A percentile compares a stretch with the other conserved stretches of the same genome.
Conservation (phyloP, 1,140 invertebrate genomes). For the Mylabris phalerata region DNA sequence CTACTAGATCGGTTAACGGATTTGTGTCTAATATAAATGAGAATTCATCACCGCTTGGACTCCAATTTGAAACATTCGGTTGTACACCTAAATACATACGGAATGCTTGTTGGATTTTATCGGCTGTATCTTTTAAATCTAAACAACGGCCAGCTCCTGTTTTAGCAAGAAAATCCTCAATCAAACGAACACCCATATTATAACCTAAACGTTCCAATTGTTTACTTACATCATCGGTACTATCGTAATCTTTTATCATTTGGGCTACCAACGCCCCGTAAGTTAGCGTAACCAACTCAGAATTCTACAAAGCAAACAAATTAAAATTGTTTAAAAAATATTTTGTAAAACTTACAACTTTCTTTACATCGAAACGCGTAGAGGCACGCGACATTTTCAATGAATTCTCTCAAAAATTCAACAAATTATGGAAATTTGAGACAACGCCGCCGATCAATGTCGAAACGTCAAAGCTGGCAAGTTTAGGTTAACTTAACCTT, state of each 20-base stretch:
- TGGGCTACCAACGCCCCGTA: conserved; percentile 97
- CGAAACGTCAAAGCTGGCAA: no score
- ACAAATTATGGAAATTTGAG: no score
- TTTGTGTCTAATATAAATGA: conserved; percentile 92
- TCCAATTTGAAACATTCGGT: conserved; percentile 90
- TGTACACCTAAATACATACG: conserved; percentile 89
- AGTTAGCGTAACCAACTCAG: conserved; percentile 93
- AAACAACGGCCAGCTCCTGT: conserved; percentile 85
- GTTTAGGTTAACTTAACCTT: no score
- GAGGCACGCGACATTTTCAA: conserved; percentile 38
- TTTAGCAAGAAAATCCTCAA: conserved; percentile 95
- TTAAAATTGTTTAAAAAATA: neutral
- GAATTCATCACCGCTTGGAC: conserved; percentile 90
- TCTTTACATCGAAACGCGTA: conserved; percentile 43
- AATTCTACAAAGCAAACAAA: conserved; percentile 62
- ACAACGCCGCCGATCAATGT: no score
- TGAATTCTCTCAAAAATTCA: neutral
- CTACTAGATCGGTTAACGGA: conserved; percentile 97
- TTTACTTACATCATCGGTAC: conserved; percentile 90
- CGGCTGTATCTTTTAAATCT: conserved; percentile 94
- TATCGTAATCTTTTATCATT: conserved; percentile 92
- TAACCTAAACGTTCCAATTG: conserved; percentile 92
- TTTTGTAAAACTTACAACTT: conserved; percentile 43
- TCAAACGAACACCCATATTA: conserved; percentile 95
- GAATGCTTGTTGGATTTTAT: conserved; percentile 82